These are phyloP conservation scores for Pteruthius melanotis DNA, from an alignment of 2,113 vertebrate genomes.

Conservation along the genomic window DNA sequence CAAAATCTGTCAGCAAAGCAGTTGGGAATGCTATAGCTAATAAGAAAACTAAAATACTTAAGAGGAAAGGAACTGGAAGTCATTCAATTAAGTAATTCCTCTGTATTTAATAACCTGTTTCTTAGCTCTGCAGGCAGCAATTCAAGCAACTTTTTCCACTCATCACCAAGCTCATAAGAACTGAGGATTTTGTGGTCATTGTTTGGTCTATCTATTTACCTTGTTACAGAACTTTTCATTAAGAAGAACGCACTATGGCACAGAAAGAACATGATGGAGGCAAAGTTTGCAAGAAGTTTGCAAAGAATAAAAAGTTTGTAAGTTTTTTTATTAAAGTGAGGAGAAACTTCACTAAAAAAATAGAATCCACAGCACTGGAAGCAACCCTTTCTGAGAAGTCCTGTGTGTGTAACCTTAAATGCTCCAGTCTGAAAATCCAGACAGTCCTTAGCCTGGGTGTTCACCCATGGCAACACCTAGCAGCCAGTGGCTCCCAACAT, in stretches of 20 bases:
- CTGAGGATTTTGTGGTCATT: neutral
- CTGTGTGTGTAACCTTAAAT: neutral
- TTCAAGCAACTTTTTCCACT: neutral
- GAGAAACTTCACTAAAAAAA: neutral
- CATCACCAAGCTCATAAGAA: neutral
- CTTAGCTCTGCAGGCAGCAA: neutral
- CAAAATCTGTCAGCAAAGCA: neutral
- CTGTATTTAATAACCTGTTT: neutral
- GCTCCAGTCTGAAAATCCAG: neutral
- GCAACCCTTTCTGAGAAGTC: neutral
- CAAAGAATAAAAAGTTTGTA: neutral
- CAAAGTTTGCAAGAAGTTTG: neutral
- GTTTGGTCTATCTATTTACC: neutral
- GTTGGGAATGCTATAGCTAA: neutral
- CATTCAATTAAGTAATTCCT: neutral
- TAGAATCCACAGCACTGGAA: neutral
- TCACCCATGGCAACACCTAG: neutral
- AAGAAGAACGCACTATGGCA: neutral
- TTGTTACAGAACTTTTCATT: neutral
- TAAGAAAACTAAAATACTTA: neutral
- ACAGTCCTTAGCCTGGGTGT: neutral
- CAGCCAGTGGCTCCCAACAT: neutral
- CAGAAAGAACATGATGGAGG: neutral
- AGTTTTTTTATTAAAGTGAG: neutral
- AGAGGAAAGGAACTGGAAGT: neutral